A percentile compares a stretch with the other conserved stretches of the same genome.
These are phyloP conservation scores for Bucorvus abyssinicus DNA, from an alignment of 2,797 vertebrate species.

Conservation along the genomic window DNA sequence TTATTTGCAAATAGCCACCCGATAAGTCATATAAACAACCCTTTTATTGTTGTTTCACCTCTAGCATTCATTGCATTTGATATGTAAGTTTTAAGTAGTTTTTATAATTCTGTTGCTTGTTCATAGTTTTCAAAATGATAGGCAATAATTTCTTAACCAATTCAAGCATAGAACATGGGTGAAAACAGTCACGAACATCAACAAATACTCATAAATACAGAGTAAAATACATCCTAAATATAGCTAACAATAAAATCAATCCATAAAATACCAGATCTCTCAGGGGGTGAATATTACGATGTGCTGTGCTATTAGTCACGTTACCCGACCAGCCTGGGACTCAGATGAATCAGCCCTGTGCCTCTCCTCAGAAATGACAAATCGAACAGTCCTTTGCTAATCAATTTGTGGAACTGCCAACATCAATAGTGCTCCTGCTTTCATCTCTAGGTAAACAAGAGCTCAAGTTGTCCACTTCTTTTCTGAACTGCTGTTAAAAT, in stretches of 20 bases:
- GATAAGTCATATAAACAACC: neutral
- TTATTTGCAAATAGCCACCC: neutral
- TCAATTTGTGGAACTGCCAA: slow-evolving; percentile 25
- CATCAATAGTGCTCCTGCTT: slow-evolving; percentile 5
- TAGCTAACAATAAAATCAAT: neutral
- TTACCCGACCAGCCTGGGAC: neutral
- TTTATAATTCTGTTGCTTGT: neutral
- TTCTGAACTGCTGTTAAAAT: neutral
- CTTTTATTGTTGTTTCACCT: neutral
- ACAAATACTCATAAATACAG: neutral
- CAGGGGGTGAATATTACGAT: neutral
- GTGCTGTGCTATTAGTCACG: neutral
- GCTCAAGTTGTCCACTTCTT: neutral
- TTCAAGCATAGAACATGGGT: neutral
- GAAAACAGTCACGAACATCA: neutral
- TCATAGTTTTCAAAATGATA: neutral
- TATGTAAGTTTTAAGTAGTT: neutral
- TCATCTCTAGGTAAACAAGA: neutral
- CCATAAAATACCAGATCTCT: neutral
- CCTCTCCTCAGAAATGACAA: slow-evolving; percentile 40
- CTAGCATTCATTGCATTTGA: neutral
- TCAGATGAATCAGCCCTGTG: slow-evolving; percentile 4
- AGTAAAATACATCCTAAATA: neutral
- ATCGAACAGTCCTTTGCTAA: neutral
- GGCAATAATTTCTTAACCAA: neutral